A percentile compares a stretch with the other conserved stretches of the same genome.
Conservation (phyloP, 2,888 invertebrate species). For the Arenicola marina region DNA sequence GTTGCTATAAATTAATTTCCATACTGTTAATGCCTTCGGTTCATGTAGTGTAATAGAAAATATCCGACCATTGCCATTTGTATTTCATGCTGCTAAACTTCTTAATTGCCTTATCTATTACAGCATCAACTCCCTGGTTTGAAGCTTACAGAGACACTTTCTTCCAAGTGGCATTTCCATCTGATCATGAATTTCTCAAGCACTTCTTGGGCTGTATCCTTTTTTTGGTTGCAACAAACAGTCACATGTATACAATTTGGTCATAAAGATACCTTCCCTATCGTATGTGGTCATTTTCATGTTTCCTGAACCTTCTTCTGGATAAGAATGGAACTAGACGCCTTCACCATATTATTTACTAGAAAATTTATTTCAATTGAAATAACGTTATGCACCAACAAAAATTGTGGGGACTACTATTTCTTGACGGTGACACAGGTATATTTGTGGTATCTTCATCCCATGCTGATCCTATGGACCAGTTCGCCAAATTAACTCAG, state of each 20-base stretch:
- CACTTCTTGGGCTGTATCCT: constrained; percentile 63
- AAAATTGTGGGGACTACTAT: too few species aligned
- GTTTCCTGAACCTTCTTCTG: too few species aligned
- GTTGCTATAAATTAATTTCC: too few species aligned
- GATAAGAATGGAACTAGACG: too few species aligned
- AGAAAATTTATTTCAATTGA: too few species aligned
- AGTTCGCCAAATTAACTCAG: constrained; percentile 77
- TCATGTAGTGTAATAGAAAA: background rate
- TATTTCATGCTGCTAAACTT: background rate
- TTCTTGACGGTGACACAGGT: constrained; percentile 46
- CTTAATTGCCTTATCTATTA: constrained; percentile 23
- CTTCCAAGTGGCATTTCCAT: constrained; percentile 71
- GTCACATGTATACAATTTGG: too few species aligned
- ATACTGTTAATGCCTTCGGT: too few species aligned
- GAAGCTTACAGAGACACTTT: constrained; percentile 93
- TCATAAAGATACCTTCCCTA: too few species aligned
- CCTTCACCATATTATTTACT: too few species aligned
- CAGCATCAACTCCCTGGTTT: constrained; percentile 85
- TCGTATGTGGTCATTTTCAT: too few species aligned
- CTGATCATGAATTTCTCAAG: constrained; percentile 91
- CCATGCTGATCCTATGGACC: constrained; percentile 73
- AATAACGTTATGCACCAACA: too few species aligned
- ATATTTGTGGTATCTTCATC: constrained; percentile 67
- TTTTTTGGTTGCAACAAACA: too few species aligned
- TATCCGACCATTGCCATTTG: background rate